Evolutionary conservation across 2,888 invertebrate species (phyloP).

Genomic region (Cloeon dipterum): DNA sequence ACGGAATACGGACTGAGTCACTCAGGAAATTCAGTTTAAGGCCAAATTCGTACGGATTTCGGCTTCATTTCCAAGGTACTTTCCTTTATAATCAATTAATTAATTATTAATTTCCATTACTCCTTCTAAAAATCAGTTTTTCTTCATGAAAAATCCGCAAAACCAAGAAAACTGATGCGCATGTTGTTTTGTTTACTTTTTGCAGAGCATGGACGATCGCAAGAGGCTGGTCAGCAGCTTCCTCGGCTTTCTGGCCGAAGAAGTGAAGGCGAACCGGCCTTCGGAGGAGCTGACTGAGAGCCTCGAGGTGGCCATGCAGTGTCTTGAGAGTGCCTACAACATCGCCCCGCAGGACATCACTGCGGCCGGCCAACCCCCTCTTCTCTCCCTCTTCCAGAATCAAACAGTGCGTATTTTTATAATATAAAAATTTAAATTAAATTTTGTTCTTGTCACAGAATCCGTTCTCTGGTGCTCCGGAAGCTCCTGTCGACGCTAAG

Average conservation of each 20-base stretch:
- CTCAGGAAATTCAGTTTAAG: too few species aligned
- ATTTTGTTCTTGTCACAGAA: neutral
- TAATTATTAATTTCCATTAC: too few species aligned
- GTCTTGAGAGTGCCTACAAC: slow-evolving; percentile 75
- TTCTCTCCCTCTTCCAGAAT: slow-evolving; percentile 18
- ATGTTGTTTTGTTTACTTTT: too few species aligned
- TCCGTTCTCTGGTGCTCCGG: slow-evolving; percentile 21
- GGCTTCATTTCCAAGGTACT: too few species aligned
- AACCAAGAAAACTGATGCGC: too few species aligned
- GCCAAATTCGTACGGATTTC: too few species aligned
- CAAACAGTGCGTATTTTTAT: too few species aligned
- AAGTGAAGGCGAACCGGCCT: neutral
- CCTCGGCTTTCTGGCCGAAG: neutral
- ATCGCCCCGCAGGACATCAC: too few species aligned
- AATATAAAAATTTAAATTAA: neutral
- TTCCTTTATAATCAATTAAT: too few species aligned
- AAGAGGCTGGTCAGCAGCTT: neutral
- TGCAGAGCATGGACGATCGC: neutral
- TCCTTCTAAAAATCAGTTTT: too few species aligned
- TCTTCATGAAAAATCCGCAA: too few species aligned
- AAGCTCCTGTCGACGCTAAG: slow-evolving; percentile 18
- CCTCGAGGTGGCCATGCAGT: slow-evolving; percentile 84
- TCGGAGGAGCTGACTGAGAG: slow-evolving; percentile 28
- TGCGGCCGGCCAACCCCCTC: slow-evolving; percentile 16
- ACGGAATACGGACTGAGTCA: too few species aligned